Base-by-base conservation (phyloP, 2,888 invertebrate genomes). In the Ischnus inquisitorius region DNA sequence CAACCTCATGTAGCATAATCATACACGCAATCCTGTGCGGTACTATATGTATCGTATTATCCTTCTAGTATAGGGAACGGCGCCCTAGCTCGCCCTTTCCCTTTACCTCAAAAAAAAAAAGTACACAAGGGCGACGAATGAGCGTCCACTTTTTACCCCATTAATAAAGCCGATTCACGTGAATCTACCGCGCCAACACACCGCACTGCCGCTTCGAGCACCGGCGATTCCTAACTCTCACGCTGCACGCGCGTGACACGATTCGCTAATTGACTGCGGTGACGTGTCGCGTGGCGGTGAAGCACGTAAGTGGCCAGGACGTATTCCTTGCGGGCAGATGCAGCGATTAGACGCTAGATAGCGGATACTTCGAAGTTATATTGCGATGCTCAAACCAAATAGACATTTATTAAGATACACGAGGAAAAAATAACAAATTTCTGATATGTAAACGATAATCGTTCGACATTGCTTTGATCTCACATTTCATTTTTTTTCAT, bases 1-100 rank as follows among this genome's bases (percentile, higher is more conserved):
- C 89, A 86, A 87, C 78, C 87, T 88, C 88, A 89, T 88, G 88
- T 90, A 3, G 6, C 8, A 90, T 91, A 91, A 92, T 92, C 89
- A 90, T 88, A 84, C 77, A 83, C 82, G 79, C 78, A 64, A 39
- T 71, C 19, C 39, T 67, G 77, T 43, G 43, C 54, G 28, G 19
- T 39, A 34, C 34, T 48, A n/a, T 46, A 60, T 41, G 75, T 14
- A 43, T 16, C 8, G 46, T 67, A 19, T 67, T 64, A 74, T 65
- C 65, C 28, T 14, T 41, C 16, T 34, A 25, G 3, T 54, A 46
- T 28, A 28, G 28, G 39, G 60, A 67, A 62, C 25, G 57, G n/a
- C 28, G 43, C 48, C 51, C 62, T 14, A 51, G 41, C n/a, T 65
- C 65, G 57, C 39, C 74, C 51, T 60, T 14, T n/a, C 46, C 34